Evolutionary conservation across 1,140 invertebrate species (phyloP).

Genomic region (Drosophila arizonae): DNA sequence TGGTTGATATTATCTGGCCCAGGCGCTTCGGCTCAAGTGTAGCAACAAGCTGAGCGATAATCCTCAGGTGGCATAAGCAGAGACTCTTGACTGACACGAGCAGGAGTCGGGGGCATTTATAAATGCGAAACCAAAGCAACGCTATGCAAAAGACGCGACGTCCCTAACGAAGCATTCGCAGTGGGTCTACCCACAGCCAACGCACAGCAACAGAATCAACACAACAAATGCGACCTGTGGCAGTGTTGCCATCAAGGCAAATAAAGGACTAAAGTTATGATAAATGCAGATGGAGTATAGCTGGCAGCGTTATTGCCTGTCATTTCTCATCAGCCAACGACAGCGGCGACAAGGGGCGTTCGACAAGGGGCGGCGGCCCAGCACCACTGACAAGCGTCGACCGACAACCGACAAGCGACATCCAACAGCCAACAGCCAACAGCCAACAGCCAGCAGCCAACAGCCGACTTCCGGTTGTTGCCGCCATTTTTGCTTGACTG

Average conservation of each 20-base stretch:
- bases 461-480: slow-evolving; percentile 74
- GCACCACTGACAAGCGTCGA: slow-evolving; percentile 37
- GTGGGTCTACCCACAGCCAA: background rate
- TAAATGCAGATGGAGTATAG: slow-evolving; percentile 79
- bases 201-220: slow-evolving; percentile 14
- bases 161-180: slow-evolving; percentile 46
- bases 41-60: slow-evolving; percentile 31
- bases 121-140: slow-evolving; percentile 54
- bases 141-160: slow-evolving; percentile 41
- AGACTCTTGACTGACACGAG: background rate
- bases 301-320: slow-evolving; percentile 76
- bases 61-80: slow-evolving; percentile 25
- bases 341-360: slow-evolving; percentile 10
- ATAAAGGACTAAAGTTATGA: slow-evolving; percentile 77
- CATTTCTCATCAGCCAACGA: slow-evolving; percentile 70
- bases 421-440: slow-evolving; percentile 58
- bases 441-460: too few species aligned
- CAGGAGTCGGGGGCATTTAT: slow-evolving; percentile 11
- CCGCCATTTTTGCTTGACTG: slow-evolving; percentile 54
- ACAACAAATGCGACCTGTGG: slow-evolving; percentile 28
- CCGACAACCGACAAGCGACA: slow-evolving; percentile 21
- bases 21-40: background rate
- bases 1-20: background rate
- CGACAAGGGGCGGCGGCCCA: slow-evolving; percentile 4
- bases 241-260: slow-evolving; percentile 63